phyloP scores from a whole-genome alignment of 2,888 invertebrate species.

The Pachycephus smyrnensis region DNA sequence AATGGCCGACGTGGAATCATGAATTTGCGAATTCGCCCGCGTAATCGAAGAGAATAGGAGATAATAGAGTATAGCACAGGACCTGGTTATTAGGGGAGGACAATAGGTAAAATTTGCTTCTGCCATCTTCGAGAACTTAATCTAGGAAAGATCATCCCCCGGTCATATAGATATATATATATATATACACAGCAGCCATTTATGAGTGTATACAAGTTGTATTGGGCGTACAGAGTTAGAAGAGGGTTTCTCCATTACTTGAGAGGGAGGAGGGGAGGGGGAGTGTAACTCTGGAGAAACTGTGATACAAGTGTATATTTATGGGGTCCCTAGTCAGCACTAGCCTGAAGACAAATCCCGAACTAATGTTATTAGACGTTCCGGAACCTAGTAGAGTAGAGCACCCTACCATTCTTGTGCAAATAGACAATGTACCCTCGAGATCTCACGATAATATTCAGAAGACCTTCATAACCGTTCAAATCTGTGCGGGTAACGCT shows the following conservation, averaged over 20 bases:
- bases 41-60: neutral
- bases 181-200: neutral
- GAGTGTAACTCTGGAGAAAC: constrained; percentile 20
- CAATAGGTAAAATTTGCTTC: neutral
- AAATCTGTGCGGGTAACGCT: constrained; percentile 28
- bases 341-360: constrained; percentile 47
- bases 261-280: neutral
- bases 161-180: neutral
- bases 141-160: neutral
- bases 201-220: neutral
- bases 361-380: constrained; percentile 48
- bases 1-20: neutral
- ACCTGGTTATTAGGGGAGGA: neutral
- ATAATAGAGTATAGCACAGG: neutral
- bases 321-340: constrained; percentile 33
- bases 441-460: constrained; percentile 35
- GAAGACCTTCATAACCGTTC: constrained; percentile 38
- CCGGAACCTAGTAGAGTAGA: constrained; percentile 28
- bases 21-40: neutral
- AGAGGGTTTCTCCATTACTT: neutral
- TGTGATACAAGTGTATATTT: constrained; percentile 47
- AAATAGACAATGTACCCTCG: constrained; percentile 46
- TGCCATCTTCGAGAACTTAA: neutral
- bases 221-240: neutral
- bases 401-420: constrained; percentile 29